These are phyloP conservation scores for Zaprionus davidi DNA, from an alignment of 1,140 invertebrate species.

Conservation along the genomic window DNA sequence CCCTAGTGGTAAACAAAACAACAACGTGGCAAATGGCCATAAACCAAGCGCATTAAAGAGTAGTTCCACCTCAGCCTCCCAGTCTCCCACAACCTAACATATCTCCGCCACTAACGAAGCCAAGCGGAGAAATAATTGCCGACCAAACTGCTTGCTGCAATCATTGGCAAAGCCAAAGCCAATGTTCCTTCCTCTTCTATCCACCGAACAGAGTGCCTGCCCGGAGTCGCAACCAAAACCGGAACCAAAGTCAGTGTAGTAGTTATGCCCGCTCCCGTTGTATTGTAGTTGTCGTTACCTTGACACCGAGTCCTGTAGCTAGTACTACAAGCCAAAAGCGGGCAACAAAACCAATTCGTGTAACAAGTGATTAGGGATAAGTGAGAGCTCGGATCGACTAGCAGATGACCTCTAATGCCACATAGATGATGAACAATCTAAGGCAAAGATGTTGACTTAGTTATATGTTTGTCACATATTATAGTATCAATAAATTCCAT, in stretches of 20 bases:
- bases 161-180: conserved; percentile 46
- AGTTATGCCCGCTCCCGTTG: neutral
- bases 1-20: conserved; percentile 56
- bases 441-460: too few relatives aligned
- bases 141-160: conserved; percentile 71
- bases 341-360: conserved; percentile 25
- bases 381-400: conserved; percentile 20
- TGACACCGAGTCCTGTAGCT: conserved; percentile 32
- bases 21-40: conserved; percentile 62
- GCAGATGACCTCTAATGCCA: neutral
- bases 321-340: conserved; percentile 39
- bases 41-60: conserved; percentile 65
- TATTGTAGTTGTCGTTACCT: conserved; percentile 8
- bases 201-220: neutral
- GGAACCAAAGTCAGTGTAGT: conserved; percentile 7
- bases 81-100: neutral
- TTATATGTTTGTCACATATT: too few relatives aligned
- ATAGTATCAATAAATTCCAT: too few relatives aligned
- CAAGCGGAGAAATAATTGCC: conserved; percentile 61
- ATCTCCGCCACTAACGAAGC: neutral
- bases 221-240: conserved; percentile 5
- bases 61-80: neutral
- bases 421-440: neutral
- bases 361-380: conserved; percentile 18
- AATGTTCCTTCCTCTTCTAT: neutral